phyloP scores from a whole-genome alignment of 1,140 invertebrate species.

The Babylonia areolata region DNA sequence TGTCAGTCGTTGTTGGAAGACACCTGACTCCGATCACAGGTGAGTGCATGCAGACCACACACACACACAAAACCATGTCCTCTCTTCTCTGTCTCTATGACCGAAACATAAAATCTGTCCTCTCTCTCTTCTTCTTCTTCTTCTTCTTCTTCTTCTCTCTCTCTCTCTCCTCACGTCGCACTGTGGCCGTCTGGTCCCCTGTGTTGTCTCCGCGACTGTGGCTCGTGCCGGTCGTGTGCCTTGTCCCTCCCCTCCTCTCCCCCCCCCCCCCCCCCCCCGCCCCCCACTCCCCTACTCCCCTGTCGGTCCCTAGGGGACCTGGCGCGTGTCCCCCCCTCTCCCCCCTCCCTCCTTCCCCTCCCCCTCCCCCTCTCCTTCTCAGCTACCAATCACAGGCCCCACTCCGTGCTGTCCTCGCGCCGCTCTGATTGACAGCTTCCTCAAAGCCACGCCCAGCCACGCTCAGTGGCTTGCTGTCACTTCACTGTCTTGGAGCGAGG shows the following conservation, averaged over 20 bases:
- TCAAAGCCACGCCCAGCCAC: not conserved
- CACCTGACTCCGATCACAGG: no score
- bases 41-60: no score
- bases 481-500: no score
- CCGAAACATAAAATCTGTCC: no score
- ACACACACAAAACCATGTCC: no score
- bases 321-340: constrained; percentile 18
- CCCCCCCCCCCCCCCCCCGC: no score
- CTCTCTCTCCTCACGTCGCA: not conserved
- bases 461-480: not conserved
- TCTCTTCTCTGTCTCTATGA: no score
- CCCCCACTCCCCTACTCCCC: not conserved
- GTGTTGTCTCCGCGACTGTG: not conserved
- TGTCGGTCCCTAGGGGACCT: not conserved
- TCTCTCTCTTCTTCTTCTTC: not conserved
- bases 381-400: not conserved
- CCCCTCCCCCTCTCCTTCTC: not conserved
- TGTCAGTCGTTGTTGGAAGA: no score
- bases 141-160: not conserved
- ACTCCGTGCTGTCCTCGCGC: not conserved
- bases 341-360: not conserved
- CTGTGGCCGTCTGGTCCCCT: not conserved
- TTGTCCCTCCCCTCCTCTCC: constrained; percentile 21
- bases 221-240: constrained; percentile 45
- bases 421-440: not conserved